These are phyloP conservation scores for Lydus trimaculatus DNA, from an alignment of 2,888 invertebrate species.

Conservation along the genomic window DNA sequence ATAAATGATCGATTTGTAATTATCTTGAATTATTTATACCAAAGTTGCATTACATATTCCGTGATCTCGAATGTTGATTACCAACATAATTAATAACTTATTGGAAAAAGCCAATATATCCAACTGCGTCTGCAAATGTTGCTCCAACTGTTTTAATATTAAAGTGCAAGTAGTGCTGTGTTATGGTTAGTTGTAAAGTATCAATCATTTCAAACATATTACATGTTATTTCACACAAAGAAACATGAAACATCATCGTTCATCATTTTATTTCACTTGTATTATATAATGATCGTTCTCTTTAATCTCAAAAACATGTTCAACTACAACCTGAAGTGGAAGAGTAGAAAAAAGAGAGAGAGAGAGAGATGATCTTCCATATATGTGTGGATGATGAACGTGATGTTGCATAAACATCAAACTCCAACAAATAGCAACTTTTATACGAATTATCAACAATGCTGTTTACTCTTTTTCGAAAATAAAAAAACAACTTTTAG, in stretches of 20 bases:
- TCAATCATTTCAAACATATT: slow-evolving; percentile 32
- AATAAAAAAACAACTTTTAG: background rate
- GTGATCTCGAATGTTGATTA: background rate
- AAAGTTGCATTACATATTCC: background rate
- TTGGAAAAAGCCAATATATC: background rate
- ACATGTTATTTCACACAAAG: slow-evolving; percentile 23
- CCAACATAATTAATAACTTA: background rate
- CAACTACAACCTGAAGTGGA: background rate
- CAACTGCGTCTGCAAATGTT: slow-evolving; percentile 10
- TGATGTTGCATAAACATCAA: background rate
- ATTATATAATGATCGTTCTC: slow-evolving; percentile 6
- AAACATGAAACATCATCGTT: slow-evolving; percentile 35
- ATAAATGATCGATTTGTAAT: background rate
- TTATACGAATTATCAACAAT: background rate
- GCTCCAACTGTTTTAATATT: slow-evolving; percentile 18
- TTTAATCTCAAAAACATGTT: background rate
- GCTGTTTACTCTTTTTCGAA: background rate
- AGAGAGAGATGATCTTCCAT: background rate
- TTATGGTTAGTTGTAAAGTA: slow-evolving; percentile 25
- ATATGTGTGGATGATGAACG: background rate
- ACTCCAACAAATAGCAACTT: background rate
- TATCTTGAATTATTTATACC: background rate
- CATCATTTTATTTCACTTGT: slow-evolving; percentile 26
- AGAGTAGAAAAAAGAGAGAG: background rate
- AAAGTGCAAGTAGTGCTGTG: slow-evolving; percentile 27